These are phyloP conservation scores for Drosophila subobscura DNA, from an alignment of 1,140 invertebrate species.

Conservation along the genomic window DNA sequence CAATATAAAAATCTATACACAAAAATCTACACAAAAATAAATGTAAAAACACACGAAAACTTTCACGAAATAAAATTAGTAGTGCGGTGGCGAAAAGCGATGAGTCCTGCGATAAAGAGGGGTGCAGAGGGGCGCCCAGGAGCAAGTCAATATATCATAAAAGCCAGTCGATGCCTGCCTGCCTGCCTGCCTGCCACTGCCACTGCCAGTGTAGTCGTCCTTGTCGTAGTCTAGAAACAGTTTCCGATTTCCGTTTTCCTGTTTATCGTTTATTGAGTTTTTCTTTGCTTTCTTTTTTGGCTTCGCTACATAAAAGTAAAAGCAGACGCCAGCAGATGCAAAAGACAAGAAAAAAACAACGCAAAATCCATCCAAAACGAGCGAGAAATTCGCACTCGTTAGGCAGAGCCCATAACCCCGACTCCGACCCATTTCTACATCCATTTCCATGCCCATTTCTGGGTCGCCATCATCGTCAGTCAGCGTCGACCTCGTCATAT, in stretches of 20 bases:
- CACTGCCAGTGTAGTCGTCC: no score
- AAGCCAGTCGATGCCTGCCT: conserved; percentile 67
- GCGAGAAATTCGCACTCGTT: conserved; percentile 78
- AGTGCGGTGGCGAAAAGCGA: conserved; percentile 73
- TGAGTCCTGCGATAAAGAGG: conserved; percentile 59
- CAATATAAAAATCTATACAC: no score
- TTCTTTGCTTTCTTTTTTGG: conserved; percentile 18
- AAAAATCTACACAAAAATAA: conserved; percentile 2
- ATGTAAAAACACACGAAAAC: conserved; percentile 36
- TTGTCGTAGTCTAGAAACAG: conserved; percentile 62
- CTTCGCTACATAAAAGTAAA: conserved; percentile 69
- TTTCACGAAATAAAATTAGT: conserved; percentile 73
- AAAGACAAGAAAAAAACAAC: conserved; percentile 22
- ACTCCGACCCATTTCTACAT: conserved; percentile 5
- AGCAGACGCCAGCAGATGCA: conserved; percentile 37
- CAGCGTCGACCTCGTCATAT: conserved; percentile 60
- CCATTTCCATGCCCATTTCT: neutral
- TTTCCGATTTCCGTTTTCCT: conserved; percentile 82
- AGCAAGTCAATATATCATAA: conserved; percentile 80
- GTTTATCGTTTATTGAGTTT: conserved; percentile 82
- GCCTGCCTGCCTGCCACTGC: conserved; percentile 1
- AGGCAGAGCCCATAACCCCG: conserved; percentile 29
- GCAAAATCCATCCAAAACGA: conserved; percentile 20
- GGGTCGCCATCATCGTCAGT: conserved; percentile 8
- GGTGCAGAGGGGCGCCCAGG: neutral